These are phyloP conservation scores for Megalops cyprinoides DNA, from an alignment of 2,797 vertebrate species.

Conservation along the genomic window DNA sequence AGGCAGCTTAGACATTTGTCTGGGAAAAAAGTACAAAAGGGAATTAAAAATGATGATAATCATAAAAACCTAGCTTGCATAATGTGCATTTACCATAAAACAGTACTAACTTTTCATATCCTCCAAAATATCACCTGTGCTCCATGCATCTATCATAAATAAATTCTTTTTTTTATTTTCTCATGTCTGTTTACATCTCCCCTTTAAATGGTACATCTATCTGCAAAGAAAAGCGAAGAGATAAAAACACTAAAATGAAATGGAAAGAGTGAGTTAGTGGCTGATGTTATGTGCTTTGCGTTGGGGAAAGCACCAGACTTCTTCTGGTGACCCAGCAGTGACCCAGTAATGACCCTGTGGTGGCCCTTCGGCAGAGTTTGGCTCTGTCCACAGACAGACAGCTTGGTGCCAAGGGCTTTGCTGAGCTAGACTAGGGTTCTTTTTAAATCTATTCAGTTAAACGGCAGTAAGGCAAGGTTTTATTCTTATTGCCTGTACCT, in stretches of 20 bases:
- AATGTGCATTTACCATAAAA: constrained; percentile 91
- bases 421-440: constrained; percentile 70
- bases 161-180: constrained; percentile 67
- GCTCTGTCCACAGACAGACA: not conserved
- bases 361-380: not conserved
- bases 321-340: constrained; percentile 55
- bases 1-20: constrained; percentile 68
- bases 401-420: constrained; percentile 84
- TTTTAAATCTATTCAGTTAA: constrained; percentile 46
- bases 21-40: constrained; percentile 54
- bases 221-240: not conserved
- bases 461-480: constrained; percentile 72
- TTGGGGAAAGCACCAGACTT: constrained; percentile 72
- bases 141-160: constrained; percentile 80
- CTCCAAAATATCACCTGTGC: constrained; percentile 73
- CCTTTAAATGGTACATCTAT: not conserved
- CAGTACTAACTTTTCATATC: constrained; percentile 84
- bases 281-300: constrained; percentile 77
- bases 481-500: constrained; percentile 78
- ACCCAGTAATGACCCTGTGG: too few species aligned
- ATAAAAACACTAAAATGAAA: not conserved
- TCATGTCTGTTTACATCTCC: constrained; percentile 36
- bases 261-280: not conserved
- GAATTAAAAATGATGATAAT: constrained; percentile 58
- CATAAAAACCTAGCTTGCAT: constrained; percentile 83